Evolutionary conservation across 2,113 vertebrate genomes (phyloP).

Genomic region (Donacobius atricapilla): DNA sequence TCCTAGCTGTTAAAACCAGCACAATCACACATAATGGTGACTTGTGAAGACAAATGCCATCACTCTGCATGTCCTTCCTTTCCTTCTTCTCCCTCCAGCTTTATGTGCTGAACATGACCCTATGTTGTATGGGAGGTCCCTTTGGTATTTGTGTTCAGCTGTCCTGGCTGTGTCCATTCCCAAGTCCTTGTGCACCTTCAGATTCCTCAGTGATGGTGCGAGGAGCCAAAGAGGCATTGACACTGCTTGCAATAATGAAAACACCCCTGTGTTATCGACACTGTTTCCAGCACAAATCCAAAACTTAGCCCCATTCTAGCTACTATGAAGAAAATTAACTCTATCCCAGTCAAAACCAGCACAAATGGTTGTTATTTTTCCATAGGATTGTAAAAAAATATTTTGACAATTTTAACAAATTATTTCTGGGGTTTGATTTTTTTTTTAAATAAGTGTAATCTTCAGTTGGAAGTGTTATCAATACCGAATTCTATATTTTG

Average conservation of each 20-base stretch:
- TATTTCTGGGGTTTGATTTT: rapidly evolving
- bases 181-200: not conserved
- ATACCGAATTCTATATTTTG: not conserved
- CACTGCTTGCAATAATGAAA: not conserved
- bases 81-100: not conserved
- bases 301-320: not conserved
- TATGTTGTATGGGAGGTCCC: no score
- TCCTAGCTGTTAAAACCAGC: not conserved
- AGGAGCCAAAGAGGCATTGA: not conserved
- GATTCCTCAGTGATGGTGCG: rapidly evolving
- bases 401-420: not conserved
- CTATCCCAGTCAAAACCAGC: not conserved
- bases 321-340: not conserved
- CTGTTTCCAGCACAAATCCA: not conserved
- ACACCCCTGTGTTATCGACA: not conserved
- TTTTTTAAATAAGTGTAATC: not conserved
- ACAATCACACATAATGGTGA: not conserved
- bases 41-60: not conserved
- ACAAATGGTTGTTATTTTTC: not conserved
- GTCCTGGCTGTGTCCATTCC: not conserved
- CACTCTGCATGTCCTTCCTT: no score
- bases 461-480: not conserved
- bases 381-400: not conserved
- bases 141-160: not conserved
- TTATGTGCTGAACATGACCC: not conserved